Conservation (phyloP, 2,797 vertebrate species). For the Alexandromys oeconomus region DNA sequence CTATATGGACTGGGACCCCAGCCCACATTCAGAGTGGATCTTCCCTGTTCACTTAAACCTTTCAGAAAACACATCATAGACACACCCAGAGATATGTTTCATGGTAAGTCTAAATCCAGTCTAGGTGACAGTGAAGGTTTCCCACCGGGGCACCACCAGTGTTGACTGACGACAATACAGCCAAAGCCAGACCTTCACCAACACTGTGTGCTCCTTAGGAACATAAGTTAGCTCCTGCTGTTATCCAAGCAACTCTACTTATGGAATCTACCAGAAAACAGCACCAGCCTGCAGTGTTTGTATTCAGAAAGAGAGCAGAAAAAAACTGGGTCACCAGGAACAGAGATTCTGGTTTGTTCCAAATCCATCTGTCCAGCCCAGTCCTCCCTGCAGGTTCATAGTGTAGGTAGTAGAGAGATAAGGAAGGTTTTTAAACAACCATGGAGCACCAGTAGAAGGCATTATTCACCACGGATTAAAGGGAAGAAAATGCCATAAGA, state of each 20-base stretch:
- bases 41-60: not conserved
- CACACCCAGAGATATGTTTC: not conserved
- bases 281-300: rapidly evolving
- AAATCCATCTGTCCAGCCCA: not conserved
- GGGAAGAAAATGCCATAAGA: not conserved
- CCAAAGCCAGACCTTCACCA: not conserved
- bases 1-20: too few species aligned
- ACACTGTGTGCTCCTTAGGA: not conserved
- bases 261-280: not conserved
- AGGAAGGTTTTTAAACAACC: too few species aligned
- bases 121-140: not conserved
- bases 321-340: not conserved
- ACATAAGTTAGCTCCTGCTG: not conserved
- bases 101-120: not conserved
- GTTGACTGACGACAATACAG: not conserved
- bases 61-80: not conserved
- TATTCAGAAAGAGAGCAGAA: not conserved
- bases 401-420: not conserved
- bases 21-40: not conserved
- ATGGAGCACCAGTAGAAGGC: too few species aligned
- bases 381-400: not conserved
- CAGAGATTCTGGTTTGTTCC: not conserved
- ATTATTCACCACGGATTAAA: not conserved
- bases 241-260: not conserved
- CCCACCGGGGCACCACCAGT: too few species aligned